phyloP scores from a whole-genome alignment of 2,888 invertebrate species.

The Trachelus iudaicus region DNA sequence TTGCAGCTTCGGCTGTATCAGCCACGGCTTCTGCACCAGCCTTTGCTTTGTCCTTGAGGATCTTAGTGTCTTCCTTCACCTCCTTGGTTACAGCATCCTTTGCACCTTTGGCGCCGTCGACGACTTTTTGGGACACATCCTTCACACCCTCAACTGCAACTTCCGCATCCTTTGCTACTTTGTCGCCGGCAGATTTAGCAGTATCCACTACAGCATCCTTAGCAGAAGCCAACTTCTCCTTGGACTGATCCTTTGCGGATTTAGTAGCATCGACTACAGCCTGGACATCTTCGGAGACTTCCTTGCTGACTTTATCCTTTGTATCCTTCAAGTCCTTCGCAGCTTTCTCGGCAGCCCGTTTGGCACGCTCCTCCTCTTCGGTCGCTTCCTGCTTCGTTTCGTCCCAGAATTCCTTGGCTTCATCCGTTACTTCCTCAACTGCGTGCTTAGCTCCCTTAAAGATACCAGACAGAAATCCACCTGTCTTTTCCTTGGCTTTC shows the following conservation, averaged over 20 bases:
- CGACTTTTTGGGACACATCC: slow-evolving; percentile 44
- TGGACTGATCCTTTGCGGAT: slow-evolving; percentile 49
- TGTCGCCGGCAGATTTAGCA: slow-evolving; percentile 19
- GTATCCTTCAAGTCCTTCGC: slow-evolving; percentile 15
- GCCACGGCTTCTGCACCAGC: too few species aligned
- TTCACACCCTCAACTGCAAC: slow-evolving; percentile 9
- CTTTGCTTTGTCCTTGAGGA: too few species aligned
- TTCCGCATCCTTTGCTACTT: slow-evolving; percentile 23
- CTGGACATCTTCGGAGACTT: slow-evolving; percentile 18
- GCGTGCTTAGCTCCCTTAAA: slow-evolving; percentile 48
- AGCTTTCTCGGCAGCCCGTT: slow-evolving; percentile 10
- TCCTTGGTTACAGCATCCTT: slow-evolving; percentile 19
- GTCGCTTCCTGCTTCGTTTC: slow-evolving; percentile 24
- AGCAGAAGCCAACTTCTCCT: slow-evolving; percentile 18
- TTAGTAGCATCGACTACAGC: slow-evolving; percentile 28
- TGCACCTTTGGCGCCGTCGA: slow-evolving; percentile 24
- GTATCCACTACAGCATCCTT: slow-evolving; percentile 9
- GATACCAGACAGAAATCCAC: slow-evolving; percentile 48
- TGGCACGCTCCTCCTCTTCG: slow-evolving; percentile 22
- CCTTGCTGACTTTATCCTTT: slow-evolving; percentile 20
- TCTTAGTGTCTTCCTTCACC: slow-evolving; percentile 7
- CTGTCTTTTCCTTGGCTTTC: slow-evolving; percentile 44
- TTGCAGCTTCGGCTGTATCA: too few species aligned
- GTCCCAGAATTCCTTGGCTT: slow-evolving; percentile 28
- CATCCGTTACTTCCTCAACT: slow-evolving; percentile 36